Conservation (phyloP, 2,888 invertebrate genomes). For the Tenthredo notha region DNA sequence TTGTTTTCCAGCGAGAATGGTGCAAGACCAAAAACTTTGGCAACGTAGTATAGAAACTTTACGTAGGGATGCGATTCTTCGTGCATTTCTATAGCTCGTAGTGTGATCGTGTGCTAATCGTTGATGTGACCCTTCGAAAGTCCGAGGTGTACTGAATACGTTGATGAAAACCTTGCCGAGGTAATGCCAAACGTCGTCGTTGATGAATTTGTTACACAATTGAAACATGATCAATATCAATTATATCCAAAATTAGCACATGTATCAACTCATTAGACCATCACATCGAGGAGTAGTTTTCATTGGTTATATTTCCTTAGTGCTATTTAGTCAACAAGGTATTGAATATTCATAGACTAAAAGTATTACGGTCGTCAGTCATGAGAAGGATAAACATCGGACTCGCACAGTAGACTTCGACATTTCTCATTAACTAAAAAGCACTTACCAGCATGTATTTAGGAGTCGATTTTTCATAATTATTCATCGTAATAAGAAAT, state of each 20-base stretch:
- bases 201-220: neutral
- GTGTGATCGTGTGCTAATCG: neutral
- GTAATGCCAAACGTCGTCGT: neutral
- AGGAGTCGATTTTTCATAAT: neutral
- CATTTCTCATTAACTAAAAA: neutral
- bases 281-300: neutral
- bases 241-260: neutral
- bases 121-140: neutral
- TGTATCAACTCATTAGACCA: neutral
- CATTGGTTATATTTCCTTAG: neutral
- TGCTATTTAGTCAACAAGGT: neutral
- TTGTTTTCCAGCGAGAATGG: neutral
- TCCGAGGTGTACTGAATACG: neutral
- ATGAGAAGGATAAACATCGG: neutral
- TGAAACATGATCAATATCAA: neutral
- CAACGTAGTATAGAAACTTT: slow-evolving; percentile 6
- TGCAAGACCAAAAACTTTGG: slow-evolving; percentile 4
- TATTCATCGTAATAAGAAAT: neutral
- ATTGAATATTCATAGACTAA: slow-evolving; percentile 7
- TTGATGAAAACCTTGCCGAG: neutral
- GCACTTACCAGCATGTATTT: neutral
- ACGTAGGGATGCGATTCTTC: neutral
- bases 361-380: neutral
- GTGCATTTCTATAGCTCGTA: neutral
- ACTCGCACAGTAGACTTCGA: neutral